These are phyloP conservation scores for Lagocephalus sceleratus DNA, from an alignment of 2,797 vertebrate genomes.

Conservation along the genomic window DNA sequence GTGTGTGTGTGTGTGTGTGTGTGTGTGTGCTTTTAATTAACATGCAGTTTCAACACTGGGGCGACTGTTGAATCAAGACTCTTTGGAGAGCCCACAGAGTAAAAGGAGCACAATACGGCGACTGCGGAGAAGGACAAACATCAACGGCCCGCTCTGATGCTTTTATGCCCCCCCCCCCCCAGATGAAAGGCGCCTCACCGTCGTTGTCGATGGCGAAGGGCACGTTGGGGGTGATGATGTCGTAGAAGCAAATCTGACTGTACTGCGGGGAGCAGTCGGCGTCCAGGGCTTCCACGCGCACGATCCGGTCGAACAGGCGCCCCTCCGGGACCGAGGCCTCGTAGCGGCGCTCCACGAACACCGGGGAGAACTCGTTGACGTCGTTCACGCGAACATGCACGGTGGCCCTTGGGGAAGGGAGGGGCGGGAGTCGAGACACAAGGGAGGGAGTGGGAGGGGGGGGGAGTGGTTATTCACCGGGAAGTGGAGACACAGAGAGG, in stretches of 20 bases:
- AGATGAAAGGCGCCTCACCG: constrained; percentile 72
- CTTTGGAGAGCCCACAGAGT: constrained; percentile 2
- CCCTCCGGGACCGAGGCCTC: constrained; percentile 92
- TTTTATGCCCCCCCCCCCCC: constrained; percentile 9
- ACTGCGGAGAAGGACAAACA: constrained; percentile 3
- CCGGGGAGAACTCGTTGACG: constrained; percentile 96
- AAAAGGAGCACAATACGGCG: constrained; percentile 5
- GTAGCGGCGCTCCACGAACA: constrained; percentile 93
- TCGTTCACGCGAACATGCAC: constrained; percentile 96
- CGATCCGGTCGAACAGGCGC: constrained; percentile 90
- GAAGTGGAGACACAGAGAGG: constrained; percentile 1
- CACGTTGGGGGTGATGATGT: constrained; percentile 96
- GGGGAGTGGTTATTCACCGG: constrained; percentile 23
- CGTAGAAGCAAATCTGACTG: constrained; percentile 99
- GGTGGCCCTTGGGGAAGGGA: constrained; percentile 81
- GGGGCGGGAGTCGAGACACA: constrained; percentile 18
- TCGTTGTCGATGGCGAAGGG: constrained; percentile 98
- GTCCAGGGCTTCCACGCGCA: constrained; percentile 94
- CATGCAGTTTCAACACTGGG: constrained; percentile 29
- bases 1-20: constrained; percentile 12
- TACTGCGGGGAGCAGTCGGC: constrained; percentile 98
- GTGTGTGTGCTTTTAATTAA: constrained; percentile 22
- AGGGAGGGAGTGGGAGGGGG: constrained; percentile 7
- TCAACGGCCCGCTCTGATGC: constrained; percentile 2
- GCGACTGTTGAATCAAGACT: constrained; percentile 24